Conservation (phyloP, 1,140 invertebrate species). For the Diuraphis noxia region DNA sequence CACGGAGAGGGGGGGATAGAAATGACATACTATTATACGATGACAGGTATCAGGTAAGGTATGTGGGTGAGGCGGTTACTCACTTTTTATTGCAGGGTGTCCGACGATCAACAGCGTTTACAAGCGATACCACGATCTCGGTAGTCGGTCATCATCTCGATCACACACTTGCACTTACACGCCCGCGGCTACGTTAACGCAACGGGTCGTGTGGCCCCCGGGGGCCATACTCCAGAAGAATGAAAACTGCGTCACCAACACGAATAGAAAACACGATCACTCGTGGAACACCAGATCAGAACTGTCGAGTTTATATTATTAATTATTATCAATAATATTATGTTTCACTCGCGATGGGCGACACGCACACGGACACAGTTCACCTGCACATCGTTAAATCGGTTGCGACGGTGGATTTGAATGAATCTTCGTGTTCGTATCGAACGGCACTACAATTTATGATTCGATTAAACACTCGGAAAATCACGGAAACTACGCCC, state of each 20-base stretch:
- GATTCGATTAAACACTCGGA: background rate
- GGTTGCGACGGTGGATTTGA: too few species aligned
- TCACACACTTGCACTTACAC: background rate
- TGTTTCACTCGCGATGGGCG: background rate
- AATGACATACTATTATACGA: background rate
- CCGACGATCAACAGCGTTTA: background rate
- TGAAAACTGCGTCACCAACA: background rate
- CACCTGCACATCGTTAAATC: background rate
- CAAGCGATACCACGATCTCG: background rate
- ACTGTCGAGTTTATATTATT: background rate
- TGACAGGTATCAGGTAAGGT: background rate
- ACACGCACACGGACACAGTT: background rate
- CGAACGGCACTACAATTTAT: background rate
- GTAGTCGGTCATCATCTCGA: background rate
- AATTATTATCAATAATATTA: background rate
- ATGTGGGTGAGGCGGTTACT: background rate
- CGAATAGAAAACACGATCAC: background rate
- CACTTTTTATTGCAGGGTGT: background rate
- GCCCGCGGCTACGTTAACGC: background rate
- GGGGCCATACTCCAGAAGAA: background rate
- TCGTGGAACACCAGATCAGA: background rate
- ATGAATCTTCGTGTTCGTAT: background rate
- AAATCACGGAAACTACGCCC: background rate
- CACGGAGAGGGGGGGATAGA: background rate
- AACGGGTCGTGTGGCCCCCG: background rate